These are phyloP conservation scores for Eupithecia subfuscata DNA, from an alignment of 2,888 invertebrate genomes.

Conservation along the genomic window DNA sequence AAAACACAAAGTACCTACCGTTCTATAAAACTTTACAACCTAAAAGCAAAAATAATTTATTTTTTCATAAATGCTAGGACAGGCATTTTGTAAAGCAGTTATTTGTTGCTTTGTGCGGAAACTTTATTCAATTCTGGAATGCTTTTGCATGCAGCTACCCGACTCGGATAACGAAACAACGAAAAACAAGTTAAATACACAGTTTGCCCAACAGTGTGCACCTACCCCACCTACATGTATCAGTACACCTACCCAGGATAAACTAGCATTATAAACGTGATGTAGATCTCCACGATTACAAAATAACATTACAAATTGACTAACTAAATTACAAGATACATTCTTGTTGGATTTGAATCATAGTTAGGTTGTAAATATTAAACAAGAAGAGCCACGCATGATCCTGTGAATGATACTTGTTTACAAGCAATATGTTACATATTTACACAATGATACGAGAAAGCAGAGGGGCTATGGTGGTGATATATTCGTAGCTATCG, in stretches of 20 bases:
- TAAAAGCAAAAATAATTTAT: constrained; percentile 27
- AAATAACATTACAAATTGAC: background rate
- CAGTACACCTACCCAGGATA: background rate
- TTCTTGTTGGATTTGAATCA: background rate
- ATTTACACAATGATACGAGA: constrained; percentile 45
- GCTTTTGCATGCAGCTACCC: constrained; percentile 8
- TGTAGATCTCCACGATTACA: background rate
- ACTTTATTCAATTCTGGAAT: constrained; percentile 21
- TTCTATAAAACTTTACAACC: background rate
- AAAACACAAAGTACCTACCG: background rate
- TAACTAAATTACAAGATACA: background rate
- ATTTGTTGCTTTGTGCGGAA: constrained; percentile 4
- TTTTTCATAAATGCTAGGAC: constrained; percentile 52
- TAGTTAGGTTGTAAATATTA: background rate
- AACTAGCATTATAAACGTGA: background rate
- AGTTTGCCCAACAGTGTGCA: too few species aligned
- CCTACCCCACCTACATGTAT: too few species aligned
- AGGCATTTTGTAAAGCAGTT: constrained; percentile 32
- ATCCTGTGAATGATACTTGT: constrained; percentile 14
- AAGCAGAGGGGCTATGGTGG: background rate
- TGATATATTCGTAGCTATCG: background rate
- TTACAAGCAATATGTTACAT: constrained; percentile 49
- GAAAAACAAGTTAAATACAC: background rate
- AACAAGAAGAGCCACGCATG: background rate
- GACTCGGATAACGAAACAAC: background rate